Percentiles rank a stretch among this genome's conserved stretches.
Evolutionary conservation across 2,797 vertebrate genomes (phyloP).

Genomic region (Fundulus diaphanus): DNA sequence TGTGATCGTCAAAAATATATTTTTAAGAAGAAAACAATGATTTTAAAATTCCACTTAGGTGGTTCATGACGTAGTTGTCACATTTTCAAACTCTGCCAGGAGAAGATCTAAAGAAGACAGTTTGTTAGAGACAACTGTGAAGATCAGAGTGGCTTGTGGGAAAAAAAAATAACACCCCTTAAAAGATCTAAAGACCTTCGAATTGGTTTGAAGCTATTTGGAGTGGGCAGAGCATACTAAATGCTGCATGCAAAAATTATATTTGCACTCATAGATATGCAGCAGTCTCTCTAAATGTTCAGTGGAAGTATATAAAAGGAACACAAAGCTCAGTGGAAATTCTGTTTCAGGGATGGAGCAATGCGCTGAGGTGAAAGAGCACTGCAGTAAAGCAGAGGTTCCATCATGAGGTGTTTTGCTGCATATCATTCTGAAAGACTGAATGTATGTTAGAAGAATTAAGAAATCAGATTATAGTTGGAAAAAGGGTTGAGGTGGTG

Average conservation of each 20-base stretch:
- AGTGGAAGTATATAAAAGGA: neutral
- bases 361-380: neutral
- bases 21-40: neutral
- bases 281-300: neutral
- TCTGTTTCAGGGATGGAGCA: neutral
- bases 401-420: neutral
- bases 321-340: neutral
- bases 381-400: neutral
- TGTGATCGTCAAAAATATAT: neutral
- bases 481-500: too few relatives aligned
- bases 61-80: neutral
- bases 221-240: neutral
- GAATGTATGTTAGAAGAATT: neutral
- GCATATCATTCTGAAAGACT: neutral
- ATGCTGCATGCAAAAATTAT: neutral
- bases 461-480: neutral
- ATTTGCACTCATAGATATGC: neutral
- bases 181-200: neutral
- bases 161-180: neutral
- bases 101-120: neutral
- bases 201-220: neutral
- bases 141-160: constrained; percentile 1
- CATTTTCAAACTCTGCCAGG: neutral
- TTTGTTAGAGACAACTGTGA: neutral
- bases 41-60: constrained; percentile 2